Evolutionary conservation across 1,140 invertebrate species (phyloP).

Genomic region (Ceratosolen solmsi): DNA sequence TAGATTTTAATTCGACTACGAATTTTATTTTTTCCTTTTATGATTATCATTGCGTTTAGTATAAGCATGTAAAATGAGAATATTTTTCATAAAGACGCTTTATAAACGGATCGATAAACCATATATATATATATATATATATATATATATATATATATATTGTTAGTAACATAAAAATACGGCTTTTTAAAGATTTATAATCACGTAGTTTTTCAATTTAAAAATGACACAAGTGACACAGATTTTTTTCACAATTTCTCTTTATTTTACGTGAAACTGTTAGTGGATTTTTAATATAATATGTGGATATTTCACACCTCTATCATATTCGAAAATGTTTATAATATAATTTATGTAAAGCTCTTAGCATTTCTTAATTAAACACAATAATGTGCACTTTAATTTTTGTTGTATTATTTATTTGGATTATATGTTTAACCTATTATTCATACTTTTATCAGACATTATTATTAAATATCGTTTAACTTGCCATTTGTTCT

Average conservation of each 20-base stretch:
- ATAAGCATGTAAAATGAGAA: too few relatives aligned
- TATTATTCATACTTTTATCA: neutral
- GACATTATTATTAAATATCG: neutral
- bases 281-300: neutral
- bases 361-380: slow-evolving; percentile 40
- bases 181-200: neutral
- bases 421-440: slow-evolving; percentile 26
- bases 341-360: slow-evolving; percentile 36
- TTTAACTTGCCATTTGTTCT: neutral
- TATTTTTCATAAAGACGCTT: too few relatives aligned
- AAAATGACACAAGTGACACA: neutral
- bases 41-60: too few relatives aligned
- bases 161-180: neutral
- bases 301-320: neutral
- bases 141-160: too few relatives aligned
- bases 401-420: slow-evolving; percentile 31
- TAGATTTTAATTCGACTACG: neutral
- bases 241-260: slow-evolving; percentile 3
- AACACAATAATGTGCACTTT: slow-evolving; percentile 27
- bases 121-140: too few relatives aligned
- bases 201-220: neutral
- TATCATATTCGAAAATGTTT: slow-evolving; percentile 36
- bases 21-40: too few relatives aligned
- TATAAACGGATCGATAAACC: too few relatives aligned
- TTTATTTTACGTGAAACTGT: neutral